Evolutionary conservation across 2,888 invertebrate species (phyloP).

Genomic region (Molanna angustata): DNA sequence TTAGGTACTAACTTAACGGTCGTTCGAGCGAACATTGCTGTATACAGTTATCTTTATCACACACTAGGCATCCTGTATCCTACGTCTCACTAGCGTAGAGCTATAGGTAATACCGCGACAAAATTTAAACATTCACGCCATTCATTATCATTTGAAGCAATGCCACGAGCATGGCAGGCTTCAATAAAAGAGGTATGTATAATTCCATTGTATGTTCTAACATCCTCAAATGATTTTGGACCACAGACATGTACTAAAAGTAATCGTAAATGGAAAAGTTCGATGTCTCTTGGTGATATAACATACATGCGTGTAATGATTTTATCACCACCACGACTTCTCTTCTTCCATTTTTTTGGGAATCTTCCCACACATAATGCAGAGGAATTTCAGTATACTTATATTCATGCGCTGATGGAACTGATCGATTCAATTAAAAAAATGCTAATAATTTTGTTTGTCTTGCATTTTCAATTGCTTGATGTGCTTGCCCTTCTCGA

Average conservation of each 20-base stretch:
- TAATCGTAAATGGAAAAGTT: constrained; percentile 26
- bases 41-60: no score
- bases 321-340: constrained; percentile 24
- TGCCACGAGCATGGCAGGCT: constrained; percentile 26
- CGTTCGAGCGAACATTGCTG: no score
- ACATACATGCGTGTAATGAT: constrained; percentile 24
- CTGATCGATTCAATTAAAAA: constrained; percentile 1
- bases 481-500: constrained; percentile 21
- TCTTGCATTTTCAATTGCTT: constrained; percentile 19
- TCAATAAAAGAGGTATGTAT: constrained; percentile 23
- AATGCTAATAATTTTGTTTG: constrained; percentile 20
- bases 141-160: constrained; percentile 29
- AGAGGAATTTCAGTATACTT: constrained; percentile 11
- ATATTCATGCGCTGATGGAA: neutral
- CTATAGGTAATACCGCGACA: no score
- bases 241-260: constrained; percentile 25
- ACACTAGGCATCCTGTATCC: no score
- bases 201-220: constrained; percentile 22
- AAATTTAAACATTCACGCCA: constrained; percentile 25
- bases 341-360: constrained; percentile 21
- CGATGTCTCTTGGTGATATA: constrained; percentile 26
- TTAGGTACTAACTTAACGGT: no score
- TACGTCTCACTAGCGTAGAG: no score
- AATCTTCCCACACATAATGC: constrained; percentile 16
- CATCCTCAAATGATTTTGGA: constrained; percentile 26